phyloP scores from a whole-genome alignment of 2,888 invertebrate species.

The Colostygia pectinataria region DNA sequence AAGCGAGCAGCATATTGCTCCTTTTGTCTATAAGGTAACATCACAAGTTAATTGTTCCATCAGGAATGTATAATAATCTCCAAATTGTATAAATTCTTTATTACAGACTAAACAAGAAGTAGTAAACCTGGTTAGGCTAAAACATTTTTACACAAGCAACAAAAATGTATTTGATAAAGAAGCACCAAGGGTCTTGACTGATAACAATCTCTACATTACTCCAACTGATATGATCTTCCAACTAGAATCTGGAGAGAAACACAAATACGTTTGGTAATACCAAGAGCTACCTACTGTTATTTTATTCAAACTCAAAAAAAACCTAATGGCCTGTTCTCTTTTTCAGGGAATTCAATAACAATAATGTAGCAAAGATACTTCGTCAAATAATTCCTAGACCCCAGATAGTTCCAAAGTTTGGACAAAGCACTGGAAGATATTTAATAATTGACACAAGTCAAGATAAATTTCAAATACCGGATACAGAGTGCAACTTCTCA shows the following conservation, averaged over 20 bases:
- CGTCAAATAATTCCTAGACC: conserved; percentile 89
- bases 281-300: background rate
- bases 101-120: conserved; percentile 82
- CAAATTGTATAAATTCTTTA: too few relatives aligned
- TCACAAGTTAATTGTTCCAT: background rate
- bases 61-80: too few relatives aligned
- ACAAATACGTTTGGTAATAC: conserved; percentile 63
- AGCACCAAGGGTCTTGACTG: conserved; percentile 80
- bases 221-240: conserved; percentile 65
- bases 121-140: conserved; percentile 80
- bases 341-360: conserved; percentile 90
- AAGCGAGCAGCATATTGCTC: conserved; percentile 62
- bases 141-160: conserved; percentile 83
- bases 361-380: conserved; percentile 87
- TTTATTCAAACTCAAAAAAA: background rate
- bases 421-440: conserved; percentile 90
- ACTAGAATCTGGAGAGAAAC: conserved; percentile 42
- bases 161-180: conserved; percentile 84
- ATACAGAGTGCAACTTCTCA: conserved; percentile 92
- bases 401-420: conserved; percentile 86
- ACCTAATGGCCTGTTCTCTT: background rate
- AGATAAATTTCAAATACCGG: conserved; percentile 86
- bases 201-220: conserved; percentile 60
- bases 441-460: conserved; percentile 89
- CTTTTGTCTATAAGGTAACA: conserved; percentile 83